Percentiles rank a stretch among this genome's conserved stretches.
Conservation (phyloP, 2,888 invertebrate species). For the Drosophila bunnanda region DNA sequence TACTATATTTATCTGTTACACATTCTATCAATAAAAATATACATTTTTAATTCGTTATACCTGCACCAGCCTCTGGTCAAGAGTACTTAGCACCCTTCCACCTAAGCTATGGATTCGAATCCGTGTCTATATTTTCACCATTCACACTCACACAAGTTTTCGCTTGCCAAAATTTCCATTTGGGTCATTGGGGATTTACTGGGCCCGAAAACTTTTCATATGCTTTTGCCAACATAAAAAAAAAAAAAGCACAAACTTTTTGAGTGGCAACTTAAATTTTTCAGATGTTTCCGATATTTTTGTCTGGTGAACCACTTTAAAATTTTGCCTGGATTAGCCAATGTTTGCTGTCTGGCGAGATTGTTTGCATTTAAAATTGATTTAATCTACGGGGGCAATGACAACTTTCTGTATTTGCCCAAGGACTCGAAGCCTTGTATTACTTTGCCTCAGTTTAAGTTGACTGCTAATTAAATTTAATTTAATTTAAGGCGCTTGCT, state of each 20-base stretch:
- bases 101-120: neutral
- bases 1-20: neutral
- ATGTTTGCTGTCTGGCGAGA: slow-evolving; percentile 13
- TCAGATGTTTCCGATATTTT: slow-evolving; percentile 14
- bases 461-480: slow-evolving; percentile 18
- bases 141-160: slow-evolving; percentile 19
- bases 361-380: slow-evolving; percentile 5
- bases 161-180: slow-evolving; percentile 25
- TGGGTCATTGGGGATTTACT: slow-evolving; percentile 39
- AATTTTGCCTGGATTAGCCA: slow-evolving; percentile 5
- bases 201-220: slow-evolving; percentile 27
- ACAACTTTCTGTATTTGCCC: neutral
- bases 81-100: slow-evolving; percentile 31
- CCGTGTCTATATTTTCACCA: slow-evolving; percentile 7
- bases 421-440: neutral
- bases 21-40: neutral
- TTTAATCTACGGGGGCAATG: neutral
- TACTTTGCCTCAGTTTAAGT: neutral
- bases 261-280: slow-evolving; percentile 25
- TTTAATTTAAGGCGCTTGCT: slow-evolving; percentile 5
- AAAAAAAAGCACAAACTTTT: slow-evolving; percentile 13
- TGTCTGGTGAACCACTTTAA: slow-evolving; percentile 11
- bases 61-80: slow-evolving; percentile 1
- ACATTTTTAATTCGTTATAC: slow-evolving; percentile 6
- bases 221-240: slow-evolving; percentile 14